Conservation (phyloP, 2,113 vertebrate species). For the Myanophis thanlyinensis region DNA sequence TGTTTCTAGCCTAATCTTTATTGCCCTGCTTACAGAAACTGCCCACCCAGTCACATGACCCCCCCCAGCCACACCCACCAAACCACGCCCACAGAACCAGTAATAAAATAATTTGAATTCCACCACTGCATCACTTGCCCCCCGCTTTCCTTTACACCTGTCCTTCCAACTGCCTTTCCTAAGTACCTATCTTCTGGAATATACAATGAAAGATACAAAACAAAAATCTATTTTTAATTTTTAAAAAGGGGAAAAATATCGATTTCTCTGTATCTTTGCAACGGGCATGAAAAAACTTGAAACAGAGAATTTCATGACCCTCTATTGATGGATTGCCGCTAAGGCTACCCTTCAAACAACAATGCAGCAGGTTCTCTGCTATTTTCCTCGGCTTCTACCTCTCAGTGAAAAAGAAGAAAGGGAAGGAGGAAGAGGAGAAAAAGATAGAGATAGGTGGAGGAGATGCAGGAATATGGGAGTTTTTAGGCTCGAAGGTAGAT, state of each 20-base stretch:
- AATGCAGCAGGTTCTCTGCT: neutral
- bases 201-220: neutral
- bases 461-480: neutral
- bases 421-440: neutral
- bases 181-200: neutral
- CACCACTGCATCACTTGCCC: neutral
- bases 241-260: neutral
- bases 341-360: neutral
- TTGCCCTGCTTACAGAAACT: too few species aligned
- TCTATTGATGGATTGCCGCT: neutral
- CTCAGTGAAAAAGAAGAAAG: neutral
- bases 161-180: neutral
- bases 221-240: neutral
- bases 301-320: neutral
- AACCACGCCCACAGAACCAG: too few species aligned
- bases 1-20: too few species aligned
- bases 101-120: too few species aligned
- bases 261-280: neutral
- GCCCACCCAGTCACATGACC: too few species aligned
- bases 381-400: neutral
- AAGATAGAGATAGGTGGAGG: neutral
- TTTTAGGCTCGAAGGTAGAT: neutral
- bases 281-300: neutral
- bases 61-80: too few species aligned
- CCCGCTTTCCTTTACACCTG: neutral